Percentiles rank a stretch among this genome's conserved stretches.
Evolutionary conservation across 2,113 vertebrate species (phyloP).

Genomic region (Hoplias malabaricus): DNA sequence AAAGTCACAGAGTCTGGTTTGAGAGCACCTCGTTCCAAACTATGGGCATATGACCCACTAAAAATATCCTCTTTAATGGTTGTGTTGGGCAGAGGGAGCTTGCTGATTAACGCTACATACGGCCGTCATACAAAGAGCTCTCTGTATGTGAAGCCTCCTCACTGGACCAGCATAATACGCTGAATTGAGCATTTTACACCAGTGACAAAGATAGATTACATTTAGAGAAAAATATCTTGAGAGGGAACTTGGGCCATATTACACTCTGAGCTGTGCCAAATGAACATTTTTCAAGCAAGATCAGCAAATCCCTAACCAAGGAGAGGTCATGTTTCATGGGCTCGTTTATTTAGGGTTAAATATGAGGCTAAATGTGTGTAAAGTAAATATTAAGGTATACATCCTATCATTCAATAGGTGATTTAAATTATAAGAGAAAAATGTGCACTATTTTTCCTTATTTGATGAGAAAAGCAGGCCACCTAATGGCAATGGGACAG

Average conservation of each 20-base stretch:
- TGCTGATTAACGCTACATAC: conserved; percentile 43
- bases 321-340: neutral
- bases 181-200: conserved; percentile 44
- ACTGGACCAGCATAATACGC: conserved; percentile 14
- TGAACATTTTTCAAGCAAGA: conserved; percentile 4
- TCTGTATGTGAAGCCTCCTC: conserved; percentile 36
- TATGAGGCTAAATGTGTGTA: neutral
- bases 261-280: conserved; percentile 10
- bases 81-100: neutral
- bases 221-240: neutral
- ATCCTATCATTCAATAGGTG: neutral
- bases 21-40: conserved; percentile 26
- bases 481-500: neutral
- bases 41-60: conserved; percentile 43
- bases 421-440: neutral
- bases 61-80: conserved; percentile 38
- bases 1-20: conserved; percentile 3
- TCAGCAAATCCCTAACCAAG: conserved; percentile 13
- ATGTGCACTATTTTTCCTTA: neutral
- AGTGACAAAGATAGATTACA: conserved; percentile 46
- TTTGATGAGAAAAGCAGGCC: neutral
- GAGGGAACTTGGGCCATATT: neutral
- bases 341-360: neutral
- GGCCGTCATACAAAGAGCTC: conserved; percentile 27
- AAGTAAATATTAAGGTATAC: neutral